phyloP scores from a whole-genome alignment of 2,888 invertebrate genomes.

The Tupiocoris notatus region DNA sequence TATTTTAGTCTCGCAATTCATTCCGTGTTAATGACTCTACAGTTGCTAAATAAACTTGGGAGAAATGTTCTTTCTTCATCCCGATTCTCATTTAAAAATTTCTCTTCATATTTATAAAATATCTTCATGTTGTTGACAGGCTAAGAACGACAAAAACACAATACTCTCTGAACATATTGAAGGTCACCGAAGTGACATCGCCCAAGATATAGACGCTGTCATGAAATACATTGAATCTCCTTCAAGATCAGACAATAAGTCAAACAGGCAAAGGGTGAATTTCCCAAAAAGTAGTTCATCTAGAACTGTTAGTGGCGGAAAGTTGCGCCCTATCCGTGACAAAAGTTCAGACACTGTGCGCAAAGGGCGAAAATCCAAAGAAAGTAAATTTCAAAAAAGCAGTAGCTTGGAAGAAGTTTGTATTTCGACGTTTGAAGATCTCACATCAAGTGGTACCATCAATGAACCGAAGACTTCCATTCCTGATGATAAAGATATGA shows the following conservation, averaged over 20 bases:
- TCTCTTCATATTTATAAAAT: no score
- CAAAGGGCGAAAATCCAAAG: constrained; percentile 45
- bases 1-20: no score
- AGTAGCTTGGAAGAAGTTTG: constrained; percentile 80
- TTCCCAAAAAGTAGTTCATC: constrained; percentile 43
- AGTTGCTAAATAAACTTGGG: no score
- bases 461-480: neutral
- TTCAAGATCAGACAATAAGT: constrained; percentile 47
- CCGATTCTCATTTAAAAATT: no score
- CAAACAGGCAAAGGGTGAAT: constrained; percentile 52
- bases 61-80: no score
- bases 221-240: constrained; percentile 70
- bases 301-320: constrained; percentile 49
- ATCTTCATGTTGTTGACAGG: constrained; percentile 49
- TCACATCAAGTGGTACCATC: constrained; percentile 54
- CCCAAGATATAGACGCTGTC: constrained; percentile 66
- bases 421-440: constrained; percentile 70
- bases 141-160: constrained; percentile 55
- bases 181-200: constrained; percentile 70
- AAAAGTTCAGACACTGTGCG: constrained; percentile 48
- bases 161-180: constrained; percentile 62
- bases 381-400: constrained; percentile 63
- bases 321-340: constrained; percentile 45
- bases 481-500: neutral
- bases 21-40: no score